Base-by-base conservation (phyloP, 2,113 vertebrate species). In the Calcarius ornatus region DNA sequence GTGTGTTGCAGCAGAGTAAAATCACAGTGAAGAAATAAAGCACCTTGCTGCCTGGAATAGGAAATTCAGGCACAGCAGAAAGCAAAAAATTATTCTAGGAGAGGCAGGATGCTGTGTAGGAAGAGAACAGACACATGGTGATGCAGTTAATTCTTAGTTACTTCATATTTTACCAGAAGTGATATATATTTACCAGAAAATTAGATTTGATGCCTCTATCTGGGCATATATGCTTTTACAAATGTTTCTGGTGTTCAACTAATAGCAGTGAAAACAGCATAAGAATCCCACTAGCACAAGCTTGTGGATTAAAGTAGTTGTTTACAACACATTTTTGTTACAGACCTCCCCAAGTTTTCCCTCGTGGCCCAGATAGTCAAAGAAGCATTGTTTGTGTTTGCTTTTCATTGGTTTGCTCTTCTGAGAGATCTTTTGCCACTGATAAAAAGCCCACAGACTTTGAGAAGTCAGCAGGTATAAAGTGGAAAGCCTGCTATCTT, bases 111-210 rank as follows among this genome's bases (percentile, higher is more conserved):
- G 56, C 35, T 5, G 0, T 54, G 30, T 68, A 71, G 71, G 78
- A 90, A 76, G 73, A 54, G 56, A 96, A 54, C 27, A 64, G 60
- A 71, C 78, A 59, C 40, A 72, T 72, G 40, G 63, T 51, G 54
- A 80, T 59, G 54, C 75, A 91, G 69, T 87, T 78, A 84, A 84
- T 90, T 88, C 87, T 80, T 73, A 47, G 30, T 85, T 70, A 38
- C 50, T 92, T 94, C 35, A 48, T 37, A 20, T 90, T 94, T 90
- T 92, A 83, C 68, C 60, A 90, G 71, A 90, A 78, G 76, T 60
- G 75, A 75, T 69, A 59, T 63, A 25, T 93, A 86, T 90, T 96
- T 94, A 91, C 63, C 60, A 81, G 73, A 95, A 94, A 91, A 95
- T 83, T 50, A 91, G 75, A 89, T 88, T 86, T 90, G 66, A 75